Base-by-base conservation (phyloP, 1,140 invertebrate species). In the Caenorhabditis inopinata region DNA sequence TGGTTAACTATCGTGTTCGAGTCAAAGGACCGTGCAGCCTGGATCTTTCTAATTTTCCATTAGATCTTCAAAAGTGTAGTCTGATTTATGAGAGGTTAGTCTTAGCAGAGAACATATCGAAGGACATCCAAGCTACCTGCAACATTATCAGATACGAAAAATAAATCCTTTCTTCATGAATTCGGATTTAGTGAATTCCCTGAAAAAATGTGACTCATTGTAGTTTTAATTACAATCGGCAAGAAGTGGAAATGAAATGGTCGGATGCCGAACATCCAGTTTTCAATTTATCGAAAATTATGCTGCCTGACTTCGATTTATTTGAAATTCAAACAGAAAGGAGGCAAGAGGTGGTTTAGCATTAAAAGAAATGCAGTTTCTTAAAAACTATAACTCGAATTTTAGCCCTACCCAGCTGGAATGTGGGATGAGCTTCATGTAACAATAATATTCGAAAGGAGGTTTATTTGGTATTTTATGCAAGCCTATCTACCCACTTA, bases 401-500 rank as follows among this genome's bases (percentile, higher is more conserved):
- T 84, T 77, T 32, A 85, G 85, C 82, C 81, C 9, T 87, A 87
- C 80, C 86, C 86, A 29, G 88, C 87, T 1, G 87, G 86, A 48
- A 85, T 83, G 79, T 85, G 85, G 85, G 87, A 88, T 74, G 87
- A 88, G 75, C 74, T 88, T 5, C 87, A 88, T 76, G 82, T 88
- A 9, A 79, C 76, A 75, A 49, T 89, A 14, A 81, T 84, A 23
- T 88, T 88, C 58, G 84, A 87, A 53, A 32, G 87, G 29, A 53
- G 86, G 5, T 85, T 51, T 35, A 79, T 84, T 53, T 87, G 84
- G 84, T 88, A 89, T 62, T 87, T 88, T 45, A 83, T 88, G 84
- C 87, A 88, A 78, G 87, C 87, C 21, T 88, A 88, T 78, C 78
- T 89, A 18, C 87, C 87, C n/a, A 87, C 87, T 16, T 85, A 88